Evolutionary conservation across 2,113 vertebrate species (phyloP).

Genomic region (Emydura subglobosa): DNA sequence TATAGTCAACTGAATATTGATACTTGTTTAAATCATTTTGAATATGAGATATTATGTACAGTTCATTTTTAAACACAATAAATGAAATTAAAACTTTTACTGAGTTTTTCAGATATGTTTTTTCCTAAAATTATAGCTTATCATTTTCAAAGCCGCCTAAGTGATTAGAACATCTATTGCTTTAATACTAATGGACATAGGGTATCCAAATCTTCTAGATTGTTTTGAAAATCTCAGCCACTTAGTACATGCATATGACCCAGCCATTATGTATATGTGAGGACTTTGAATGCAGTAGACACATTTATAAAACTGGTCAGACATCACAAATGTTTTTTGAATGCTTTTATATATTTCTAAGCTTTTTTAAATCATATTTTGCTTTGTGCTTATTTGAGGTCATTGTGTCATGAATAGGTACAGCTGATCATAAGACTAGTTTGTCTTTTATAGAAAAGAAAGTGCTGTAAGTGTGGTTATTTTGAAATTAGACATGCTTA

Average conservation of each 20-base stretch:
- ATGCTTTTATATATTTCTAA: not conserved
- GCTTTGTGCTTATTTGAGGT: not conserved
- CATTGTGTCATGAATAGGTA: not conserved
- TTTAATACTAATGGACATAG: not conserved
- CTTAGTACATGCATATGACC: no score
- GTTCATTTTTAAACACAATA: not conserved
- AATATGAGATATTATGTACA: not conserved
- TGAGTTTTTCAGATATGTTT: not conserved
- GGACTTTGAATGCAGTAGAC: not conserved
- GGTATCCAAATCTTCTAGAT: not conserved
- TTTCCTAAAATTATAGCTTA: not conserved
- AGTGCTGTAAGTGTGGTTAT: not conserved
- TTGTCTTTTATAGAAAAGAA: not conserved
- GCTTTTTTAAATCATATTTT: not conserved
- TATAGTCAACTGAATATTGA: accelerated
- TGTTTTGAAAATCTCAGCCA: not conserved
- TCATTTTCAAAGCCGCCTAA: not conserved
- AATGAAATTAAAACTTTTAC: not conserved
- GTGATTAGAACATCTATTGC: not conserved
- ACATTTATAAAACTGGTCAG: not conserved
- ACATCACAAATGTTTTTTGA: not conserved
- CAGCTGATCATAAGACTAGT: not conserved
- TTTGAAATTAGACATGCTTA: not conserved
- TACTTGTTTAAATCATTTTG: not conserved
- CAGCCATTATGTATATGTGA: not conserved